Evolutionary conservation across 37 sponge, comb jelly and placozoan species (phyloP).

Genomic region (Axinella damicornis): DNA sequence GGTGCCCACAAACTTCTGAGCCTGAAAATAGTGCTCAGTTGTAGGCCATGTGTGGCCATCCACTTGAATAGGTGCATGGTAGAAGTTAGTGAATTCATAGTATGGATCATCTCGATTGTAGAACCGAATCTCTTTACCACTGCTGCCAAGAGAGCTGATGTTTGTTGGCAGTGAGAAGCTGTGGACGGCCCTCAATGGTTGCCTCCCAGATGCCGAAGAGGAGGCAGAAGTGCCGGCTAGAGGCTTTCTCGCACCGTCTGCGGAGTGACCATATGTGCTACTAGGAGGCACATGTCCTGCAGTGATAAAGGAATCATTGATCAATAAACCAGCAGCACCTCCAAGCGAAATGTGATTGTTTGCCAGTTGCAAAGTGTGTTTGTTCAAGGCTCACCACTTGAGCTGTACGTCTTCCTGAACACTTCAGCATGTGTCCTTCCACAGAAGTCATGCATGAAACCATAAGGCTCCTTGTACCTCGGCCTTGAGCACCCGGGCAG

Average conservation of each 20-base stretch:
- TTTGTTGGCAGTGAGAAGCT: not conserved
- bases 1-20: constrained; percentile 87
- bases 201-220: not conserved
- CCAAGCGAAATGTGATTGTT: no score
- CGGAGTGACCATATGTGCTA: no score
- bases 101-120: constrained; percentile 67
- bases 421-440: constrained; percentile 2
- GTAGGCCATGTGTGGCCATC: constrained; percentile 71
- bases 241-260: no score
- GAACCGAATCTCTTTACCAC: constrained; percentile 44
- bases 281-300: no score
- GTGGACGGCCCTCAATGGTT: not conserved
- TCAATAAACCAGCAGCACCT: no score
- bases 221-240: no score
- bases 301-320: no score
- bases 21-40: constrained; percentile 89
- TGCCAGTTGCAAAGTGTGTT: no score
- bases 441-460: not conserved
- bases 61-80: constrained; percentile 19
- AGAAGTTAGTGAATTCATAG: constrained; percentile 88
- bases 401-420: not conserved
- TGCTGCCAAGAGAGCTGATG: not conserved
- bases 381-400: no score
- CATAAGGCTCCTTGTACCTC: constrained; percentile 1
- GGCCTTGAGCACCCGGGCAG: not conserved